Evolutionary conservation across 2,797 vertebrate species (phyloP).

Genomic region (Oreortyx pictus): DNA sequence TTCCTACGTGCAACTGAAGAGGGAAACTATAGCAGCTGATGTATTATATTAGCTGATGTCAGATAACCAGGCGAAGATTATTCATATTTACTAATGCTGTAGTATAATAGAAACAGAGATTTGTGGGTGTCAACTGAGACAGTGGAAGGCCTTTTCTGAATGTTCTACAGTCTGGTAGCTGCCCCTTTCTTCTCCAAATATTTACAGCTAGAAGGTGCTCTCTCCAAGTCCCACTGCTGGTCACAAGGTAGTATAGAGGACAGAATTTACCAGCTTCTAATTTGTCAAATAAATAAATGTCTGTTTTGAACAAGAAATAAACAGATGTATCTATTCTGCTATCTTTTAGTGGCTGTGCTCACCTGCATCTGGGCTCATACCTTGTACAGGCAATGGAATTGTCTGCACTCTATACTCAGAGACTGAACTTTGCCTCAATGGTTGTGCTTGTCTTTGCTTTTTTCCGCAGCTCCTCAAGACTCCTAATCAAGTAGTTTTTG

Average conservation of each 20-base stretch:
- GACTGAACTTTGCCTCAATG: background rate
- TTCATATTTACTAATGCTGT: background rate
- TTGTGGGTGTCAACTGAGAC: background rate
- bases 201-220: background rate
- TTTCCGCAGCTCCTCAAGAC: background rate
- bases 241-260: background rate
- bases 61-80: background rate
- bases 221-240: background rate
- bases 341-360: background rate
- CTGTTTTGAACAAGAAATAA: background rate
- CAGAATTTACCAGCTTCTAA: background rate
- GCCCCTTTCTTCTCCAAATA: background rate
- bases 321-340: background rate
- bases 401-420: background rate
- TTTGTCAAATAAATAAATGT: background rate
- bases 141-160: background rate
- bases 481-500: background rate
- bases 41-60: background rate
- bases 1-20: background rate
- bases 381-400: background rate
- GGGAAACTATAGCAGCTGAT: background rate
- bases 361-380: background rate
- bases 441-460: background rate
- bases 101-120: background rate
- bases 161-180: background rate